Evolutionary conservation across 2,888 invertebrate species (phyloP).

Genomic region (Drosophila meridiana): DNA sequence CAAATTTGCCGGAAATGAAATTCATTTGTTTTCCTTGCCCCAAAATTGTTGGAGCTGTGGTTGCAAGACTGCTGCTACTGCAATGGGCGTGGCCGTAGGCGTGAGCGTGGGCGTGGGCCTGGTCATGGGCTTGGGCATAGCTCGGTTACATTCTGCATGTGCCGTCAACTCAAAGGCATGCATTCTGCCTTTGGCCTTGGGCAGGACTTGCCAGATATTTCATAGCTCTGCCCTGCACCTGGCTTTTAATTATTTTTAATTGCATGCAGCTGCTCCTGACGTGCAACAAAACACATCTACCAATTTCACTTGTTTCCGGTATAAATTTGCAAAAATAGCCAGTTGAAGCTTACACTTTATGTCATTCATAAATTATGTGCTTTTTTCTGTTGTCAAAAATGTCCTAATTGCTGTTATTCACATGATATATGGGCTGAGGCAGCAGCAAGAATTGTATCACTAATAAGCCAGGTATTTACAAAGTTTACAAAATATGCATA

Average conservation of each 20-base stretch:
- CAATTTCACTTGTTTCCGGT: conserved; percentile 31
- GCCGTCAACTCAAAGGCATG: conserved; percentile 36
- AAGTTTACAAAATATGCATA: background rate
- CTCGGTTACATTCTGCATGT: conserved; percentile 38
- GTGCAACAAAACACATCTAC: conserved; percentile 41
- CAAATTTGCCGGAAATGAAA: conserved; percentile 78
- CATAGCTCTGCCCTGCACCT: conserved; percentile 39
- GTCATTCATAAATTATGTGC: conserved; percentile 51
- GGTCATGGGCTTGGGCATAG: conserved; percentile 25
- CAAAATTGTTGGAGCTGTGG: conserved; percentile 43
- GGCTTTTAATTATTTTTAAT: conserved; percentile 74
- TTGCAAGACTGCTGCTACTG: conserved; percentile 1
- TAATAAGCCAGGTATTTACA: background rate
- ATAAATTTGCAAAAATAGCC: conserved; percentile 45
- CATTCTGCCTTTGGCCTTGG: conserved; percentile 25
- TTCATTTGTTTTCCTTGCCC: conserved; percentile 71
- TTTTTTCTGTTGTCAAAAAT: conserved; percentile 15
- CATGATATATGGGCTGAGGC: background rate
- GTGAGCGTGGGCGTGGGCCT: conserved; percentile 15
- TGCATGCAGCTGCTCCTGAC: conserved; percentile 68
- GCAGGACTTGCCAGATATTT: conserved; percentile 55
- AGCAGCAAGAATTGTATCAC: background rate
- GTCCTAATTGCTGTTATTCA: background rate
- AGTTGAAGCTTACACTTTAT: background rate
- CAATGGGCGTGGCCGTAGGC: background rate